Conservation (phyloP, 2,888 invertebrate species). For the Seira ritae region DNA sequence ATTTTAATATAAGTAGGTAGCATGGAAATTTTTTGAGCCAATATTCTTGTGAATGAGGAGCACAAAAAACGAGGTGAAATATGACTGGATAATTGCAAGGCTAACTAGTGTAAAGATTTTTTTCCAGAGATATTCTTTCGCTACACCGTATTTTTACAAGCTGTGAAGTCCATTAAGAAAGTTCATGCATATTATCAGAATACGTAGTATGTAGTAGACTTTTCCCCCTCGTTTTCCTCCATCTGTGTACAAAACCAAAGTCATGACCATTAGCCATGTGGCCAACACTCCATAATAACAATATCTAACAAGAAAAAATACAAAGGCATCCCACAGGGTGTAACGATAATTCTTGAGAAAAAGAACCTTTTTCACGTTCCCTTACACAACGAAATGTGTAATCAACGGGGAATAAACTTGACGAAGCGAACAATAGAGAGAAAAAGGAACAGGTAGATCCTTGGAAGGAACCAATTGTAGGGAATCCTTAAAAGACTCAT, state of each 20-base stretch:
- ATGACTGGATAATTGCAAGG: constrained; percentile 56
- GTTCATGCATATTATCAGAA: constrained; percentile 35
- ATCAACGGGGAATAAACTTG: neutral
- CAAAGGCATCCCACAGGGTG: constrained; percentile 61
- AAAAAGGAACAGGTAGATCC: constrained; percentile 53
- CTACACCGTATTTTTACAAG: constrained; percentile 39
- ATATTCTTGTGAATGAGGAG: neutral
- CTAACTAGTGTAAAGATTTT: constrained; percentile 35
- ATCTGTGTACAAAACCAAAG: neutral
- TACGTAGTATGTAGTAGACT: constrained; percentile 17
- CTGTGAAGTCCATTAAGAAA: constrained; percentile 53
- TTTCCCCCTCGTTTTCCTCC: constrained; percentile 22
- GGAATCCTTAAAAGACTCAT: no score
- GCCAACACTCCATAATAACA: constrained; percentile 19
- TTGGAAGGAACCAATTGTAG: constrained; percentile 26
- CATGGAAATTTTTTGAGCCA: no score
- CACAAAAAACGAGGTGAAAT: constrained; percentile 43
- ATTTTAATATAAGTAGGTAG: constrained; percentile 14
- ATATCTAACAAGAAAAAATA: constrained; percentile 17
- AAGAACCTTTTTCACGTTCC: constrained; percentile 45
- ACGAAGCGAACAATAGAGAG: constrained; percentile 36
- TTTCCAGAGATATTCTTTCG: neutral
- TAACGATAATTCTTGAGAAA: constrained; percentile 52
- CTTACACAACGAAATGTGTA: constrained; percentile 21
- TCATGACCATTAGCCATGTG: constrained; percentile 49